phyloP scores from a whole-genome alignment of 2,888 invertebrate species.

The Drosophila paranaensis region DNA sequence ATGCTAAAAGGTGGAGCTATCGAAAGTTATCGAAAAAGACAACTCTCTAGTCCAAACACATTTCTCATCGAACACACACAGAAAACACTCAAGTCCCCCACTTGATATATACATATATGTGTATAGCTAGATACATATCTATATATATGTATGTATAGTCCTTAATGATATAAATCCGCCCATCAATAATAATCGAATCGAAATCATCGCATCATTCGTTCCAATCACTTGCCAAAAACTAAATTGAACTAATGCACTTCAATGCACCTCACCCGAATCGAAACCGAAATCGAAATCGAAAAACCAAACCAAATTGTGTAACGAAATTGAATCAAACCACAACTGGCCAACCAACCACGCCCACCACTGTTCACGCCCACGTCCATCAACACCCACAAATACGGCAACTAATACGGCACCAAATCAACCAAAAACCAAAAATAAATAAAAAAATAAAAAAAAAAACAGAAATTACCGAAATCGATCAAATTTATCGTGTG shows the following conservation, averaged over 20 bases:
- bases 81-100: neutral
- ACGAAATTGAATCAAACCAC: conserved; percentile 48
- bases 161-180: neutral
- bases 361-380: conserved; percentile 53
- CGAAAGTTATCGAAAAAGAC: neutral
- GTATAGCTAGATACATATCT: neutral
- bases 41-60: conserved; percentile 15
- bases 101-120: neutral
- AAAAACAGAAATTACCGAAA: conserved; percentile 86
- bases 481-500: conserved; percentile 97
- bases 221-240: conserved; percentile 54
- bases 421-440: conserved; percentile 20
- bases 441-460: conserved; percentile 22
- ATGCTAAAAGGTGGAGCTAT: conserved; percentile 8
- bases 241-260: conserved; percentile 76
- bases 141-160: neutral
- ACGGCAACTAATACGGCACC: conserved; percentile 65
- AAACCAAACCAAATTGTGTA: conserved; percentile 4
- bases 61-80: conserved; percentile 12
- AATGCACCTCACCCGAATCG: conserved; percentile 64
- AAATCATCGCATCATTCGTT: conserved; percentile 36
- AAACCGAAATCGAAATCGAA: conserved; percentile 28
- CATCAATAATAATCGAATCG: conserved; percentile 28
- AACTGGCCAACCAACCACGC: conserved; percentile 49
- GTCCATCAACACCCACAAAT: conserved; percentile 29